Percentiles rank a stretch among this genome's conserved stretches.
Evolutionary conservation across 1,140 invertebrate genomes (phyloP).

Genomic region (Drosophila guanche): DNA sequence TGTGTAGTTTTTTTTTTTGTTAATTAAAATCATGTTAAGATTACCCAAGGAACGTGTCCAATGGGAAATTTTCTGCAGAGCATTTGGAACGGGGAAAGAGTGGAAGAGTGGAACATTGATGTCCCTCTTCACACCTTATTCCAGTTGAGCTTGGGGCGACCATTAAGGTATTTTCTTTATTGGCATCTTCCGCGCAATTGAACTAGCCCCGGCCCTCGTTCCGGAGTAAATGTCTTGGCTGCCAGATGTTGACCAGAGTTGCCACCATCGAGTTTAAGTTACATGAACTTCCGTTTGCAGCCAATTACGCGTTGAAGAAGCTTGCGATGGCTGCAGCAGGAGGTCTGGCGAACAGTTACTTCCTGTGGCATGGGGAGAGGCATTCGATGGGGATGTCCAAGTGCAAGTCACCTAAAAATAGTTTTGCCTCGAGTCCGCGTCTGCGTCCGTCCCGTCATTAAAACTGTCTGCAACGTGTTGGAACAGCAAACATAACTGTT

Average conservation of each 20-base stretch:
- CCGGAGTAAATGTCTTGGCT: conserved; percentile 10
- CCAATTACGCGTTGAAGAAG: conserved; percentile 64
- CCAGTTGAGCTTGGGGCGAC: too few species aligned
- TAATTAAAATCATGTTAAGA: too few species aligned
- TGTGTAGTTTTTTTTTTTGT: too few species aligned
- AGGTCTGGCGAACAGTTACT: conserved; percentile 22
- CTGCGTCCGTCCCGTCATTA: conserved; percentile 54
- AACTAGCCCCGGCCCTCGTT: conserved; percentile 13
- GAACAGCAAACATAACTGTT: conserved; percentile 79
- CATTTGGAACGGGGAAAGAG: too few species aligned
- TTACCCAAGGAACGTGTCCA: too few species aligned
- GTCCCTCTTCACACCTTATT: too few species aligned
- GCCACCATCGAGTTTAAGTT: conserved; percentile 56
- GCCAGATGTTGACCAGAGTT: conserved; percentile 18
- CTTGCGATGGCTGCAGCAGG: conserved; percentile 15
- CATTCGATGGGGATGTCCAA: neutral
- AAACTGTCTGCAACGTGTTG: conserved; percentile 78
- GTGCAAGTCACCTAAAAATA: conserved; percentile 59
- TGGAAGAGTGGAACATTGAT: too few species aligned
- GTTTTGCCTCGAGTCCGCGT: conserved; percentile 32
- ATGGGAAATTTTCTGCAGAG: too few species aligned
- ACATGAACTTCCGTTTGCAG: conserved; percentile 68
- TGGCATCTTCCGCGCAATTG: conserved; percentile 64
- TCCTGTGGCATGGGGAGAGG: conserved; percentile 29
- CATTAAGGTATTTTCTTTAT: conserved; percentile 15